A percentile compares a stretch with the other conserved stretches of the same genome.
Conservation (phyloP, 2,113 vertebrate genomes). For the cat (Felis catus) region DNA sequence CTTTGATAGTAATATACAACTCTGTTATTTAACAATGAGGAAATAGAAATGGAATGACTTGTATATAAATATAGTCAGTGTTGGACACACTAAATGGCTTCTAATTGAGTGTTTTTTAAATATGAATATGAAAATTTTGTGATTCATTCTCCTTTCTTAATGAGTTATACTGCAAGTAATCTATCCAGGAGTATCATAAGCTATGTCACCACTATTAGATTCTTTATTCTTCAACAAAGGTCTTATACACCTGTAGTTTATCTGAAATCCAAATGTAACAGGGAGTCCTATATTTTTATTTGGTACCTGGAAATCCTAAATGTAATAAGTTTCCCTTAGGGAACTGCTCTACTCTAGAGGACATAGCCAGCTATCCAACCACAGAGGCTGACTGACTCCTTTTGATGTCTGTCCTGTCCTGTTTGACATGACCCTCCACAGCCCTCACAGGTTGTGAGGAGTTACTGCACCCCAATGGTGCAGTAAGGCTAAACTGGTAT, state of each 20-base stretch:
- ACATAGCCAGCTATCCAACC: background rate
- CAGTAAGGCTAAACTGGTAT: background rate
- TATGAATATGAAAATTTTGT: background rate
- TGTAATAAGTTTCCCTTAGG: background rate
- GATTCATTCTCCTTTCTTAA: background rate
- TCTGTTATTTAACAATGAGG: background rate
- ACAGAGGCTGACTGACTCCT: background rate
- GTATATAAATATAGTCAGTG: background rate
- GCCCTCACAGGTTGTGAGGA: background rate
- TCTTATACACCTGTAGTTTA: background rate
- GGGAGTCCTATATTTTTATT: background rate
- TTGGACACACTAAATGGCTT: background rate
- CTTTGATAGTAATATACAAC: background rate
- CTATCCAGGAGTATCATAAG: no score
- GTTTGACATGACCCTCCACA: rapidly evolving
- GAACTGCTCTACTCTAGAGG: background rate
- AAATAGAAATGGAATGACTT: background rate
- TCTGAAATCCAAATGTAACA: background rate
- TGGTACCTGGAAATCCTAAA: background rate
- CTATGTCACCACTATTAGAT: background rate
- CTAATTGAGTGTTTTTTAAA: background rate
- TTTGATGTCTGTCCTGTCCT: background rate
- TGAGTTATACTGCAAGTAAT: background rate
- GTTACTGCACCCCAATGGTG: no score
- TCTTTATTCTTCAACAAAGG: background rate